Evolutionary conservation across 2,797 vertebrate genomes (phyloP).

Genomic region (Gadopsis bispinosus): DNA sequence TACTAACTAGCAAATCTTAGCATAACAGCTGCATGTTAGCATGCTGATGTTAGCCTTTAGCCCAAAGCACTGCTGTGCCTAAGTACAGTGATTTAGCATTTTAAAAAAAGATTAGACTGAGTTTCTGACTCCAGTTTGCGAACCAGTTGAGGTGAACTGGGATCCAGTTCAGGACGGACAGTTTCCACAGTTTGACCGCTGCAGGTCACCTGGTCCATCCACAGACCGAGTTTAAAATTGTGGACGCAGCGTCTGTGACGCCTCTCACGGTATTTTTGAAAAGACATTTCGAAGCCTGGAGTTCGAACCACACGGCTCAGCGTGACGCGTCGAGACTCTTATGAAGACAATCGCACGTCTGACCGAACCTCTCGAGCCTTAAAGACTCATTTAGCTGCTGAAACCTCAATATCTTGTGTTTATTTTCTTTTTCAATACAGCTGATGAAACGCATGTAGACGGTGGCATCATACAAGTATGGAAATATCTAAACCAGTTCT

Average conservation of each 20-base stretch:
- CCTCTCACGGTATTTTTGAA: neutral
- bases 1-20: too few species aligned
- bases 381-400: conserved; percentile 1
- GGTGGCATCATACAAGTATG: neutral
- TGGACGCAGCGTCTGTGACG: neutral
- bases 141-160: neutral
- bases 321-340: neutral
- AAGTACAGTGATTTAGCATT: neutral
- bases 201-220: neutral
- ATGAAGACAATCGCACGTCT: neutral
- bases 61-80: neutral
- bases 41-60: neutral
- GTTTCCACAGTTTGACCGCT: neutral
- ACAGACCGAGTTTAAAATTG: neutral
- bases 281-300: neutral
- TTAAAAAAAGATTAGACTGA: neutral
- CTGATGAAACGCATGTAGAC: neutral
- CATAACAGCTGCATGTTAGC: too few species aligned
- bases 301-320: neutral
- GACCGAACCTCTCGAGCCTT: neutral
- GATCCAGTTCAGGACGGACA: neutral
- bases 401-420: neutral
- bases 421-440: neutral
- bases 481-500: neutral
- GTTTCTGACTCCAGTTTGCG: neutral